phyloP scores from a whole-genome alignment of 1,140 invertebrate species.

The Aphaenogaster ashmeadi region DNA sequence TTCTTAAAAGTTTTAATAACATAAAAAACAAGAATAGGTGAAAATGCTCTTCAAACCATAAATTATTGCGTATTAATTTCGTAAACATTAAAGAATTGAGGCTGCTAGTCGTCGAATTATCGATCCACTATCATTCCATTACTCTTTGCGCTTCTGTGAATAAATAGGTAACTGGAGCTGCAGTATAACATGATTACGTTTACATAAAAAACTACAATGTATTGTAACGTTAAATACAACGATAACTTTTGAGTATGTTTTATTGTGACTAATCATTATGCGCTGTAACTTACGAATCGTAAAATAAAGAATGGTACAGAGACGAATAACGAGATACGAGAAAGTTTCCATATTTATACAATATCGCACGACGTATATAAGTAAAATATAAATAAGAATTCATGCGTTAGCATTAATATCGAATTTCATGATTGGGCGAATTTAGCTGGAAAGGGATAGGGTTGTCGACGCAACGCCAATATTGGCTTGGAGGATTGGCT shows the following conservation, averaged over 20 bases:
- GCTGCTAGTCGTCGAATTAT: constrained; percentile 67
- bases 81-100: constrained; percentile 45
- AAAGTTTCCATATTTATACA: background rate
- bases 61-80: constrained; percentile 60
- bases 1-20: background rate
- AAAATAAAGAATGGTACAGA: background rate
- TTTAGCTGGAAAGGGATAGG: constrained; percentile 72
- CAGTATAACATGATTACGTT: constrained; percentile 40
- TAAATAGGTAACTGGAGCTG: constrained; percentile 71
- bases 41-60: constrained; percentile 9
- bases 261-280: background rate
- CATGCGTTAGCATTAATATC: constrained; percentile 55
- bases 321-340: background rate
- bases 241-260: background rate
- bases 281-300: background rate
- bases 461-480: constrained; percentile 69
- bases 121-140: constrained; percentile 68
- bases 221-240: background rate
- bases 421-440: constrained; percentile 72
- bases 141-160: constrained; percentile 51
- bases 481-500: constrained; percentile 77
- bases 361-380: background rate
- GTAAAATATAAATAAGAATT: constrained; percentile 26
- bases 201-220: background rate
- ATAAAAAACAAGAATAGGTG: background rate